Evolutionary conservation across 2,797 vertebrate species (phyloP).

Genomic region (Semotilus atromaculatus): DNA sequence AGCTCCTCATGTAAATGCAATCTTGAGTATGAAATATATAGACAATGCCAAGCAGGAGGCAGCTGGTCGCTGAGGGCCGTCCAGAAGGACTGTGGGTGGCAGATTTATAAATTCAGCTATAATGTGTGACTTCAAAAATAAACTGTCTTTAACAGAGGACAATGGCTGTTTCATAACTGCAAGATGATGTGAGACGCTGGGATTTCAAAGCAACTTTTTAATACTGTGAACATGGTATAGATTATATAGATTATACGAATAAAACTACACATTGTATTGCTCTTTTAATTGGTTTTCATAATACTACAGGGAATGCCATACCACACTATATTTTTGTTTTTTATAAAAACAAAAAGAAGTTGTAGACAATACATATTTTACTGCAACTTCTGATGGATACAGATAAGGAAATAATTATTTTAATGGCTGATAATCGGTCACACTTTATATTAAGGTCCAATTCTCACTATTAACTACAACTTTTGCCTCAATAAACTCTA

Average conservation of each 20-base stretch:
- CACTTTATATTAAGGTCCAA: too few species aligned
- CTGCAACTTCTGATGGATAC: background rate
- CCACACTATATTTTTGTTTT: background rate
- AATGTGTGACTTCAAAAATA: constrained; percentile 69
- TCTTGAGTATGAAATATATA: constrained; percentile 49
- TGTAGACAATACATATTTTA: background rate
- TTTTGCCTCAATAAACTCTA: too few species aligned
- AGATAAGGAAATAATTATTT: background rate
- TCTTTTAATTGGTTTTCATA: background rate
- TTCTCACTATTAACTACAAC: too few species aligned
- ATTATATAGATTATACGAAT: background rate
- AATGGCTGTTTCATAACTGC: constrained; percentile 54
- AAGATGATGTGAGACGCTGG: constrained; percentile 36
- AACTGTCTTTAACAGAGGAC: constrained; percentile 59
- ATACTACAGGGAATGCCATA: background rate
- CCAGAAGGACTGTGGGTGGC: constrained; percentile 78
- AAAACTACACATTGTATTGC: background rate
- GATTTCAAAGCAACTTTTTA: constrained; percentile 46
- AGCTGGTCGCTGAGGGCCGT: constrained; percentile 67
- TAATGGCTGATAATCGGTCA: background rate
- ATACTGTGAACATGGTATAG: background rate
- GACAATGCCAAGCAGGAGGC: constrained; percentile 55
- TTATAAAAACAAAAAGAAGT: background rate
- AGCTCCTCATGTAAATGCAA: constrained; percentile 33
- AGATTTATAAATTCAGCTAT: constrained; percentile 70